Base-by-base conservation (phyloP, 2,888 invertebrate genomes). In the Chrysolina oricalcia region DNA sequence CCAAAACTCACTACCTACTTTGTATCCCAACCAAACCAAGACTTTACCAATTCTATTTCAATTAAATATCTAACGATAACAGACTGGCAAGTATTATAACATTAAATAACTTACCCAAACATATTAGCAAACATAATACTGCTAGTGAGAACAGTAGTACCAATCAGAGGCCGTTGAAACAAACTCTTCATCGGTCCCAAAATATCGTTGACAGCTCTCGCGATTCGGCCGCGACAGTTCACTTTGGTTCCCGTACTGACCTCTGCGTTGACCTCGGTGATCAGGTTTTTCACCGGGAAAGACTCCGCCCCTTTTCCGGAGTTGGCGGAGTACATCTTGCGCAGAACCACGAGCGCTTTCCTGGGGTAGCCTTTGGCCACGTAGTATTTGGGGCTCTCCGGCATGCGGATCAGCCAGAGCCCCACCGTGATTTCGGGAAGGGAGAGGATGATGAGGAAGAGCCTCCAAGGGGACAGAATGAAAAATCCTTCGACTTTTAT, bases 301-400 rank as follows among this genome's bases (percentile, higher is more conserved):
- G 90, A 90, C 0, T 87, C 86, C 21, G 86, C 83, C 17, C 69
- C 74, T 1, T 86, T 86, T 1, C 91, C 90, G 53, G 90, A 89
- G 81, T 93, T 93, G 0, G 83, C 85, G 1, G 90, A 89, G 82
- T 91, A 95, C 77, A 95, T 93, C 3, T 84, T 85, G 71, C 90
- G 89, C 46, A 96, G 85, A 40, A 93, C 90, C 53, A 86, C 81
- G 65, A 95, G 84, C 0, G 95, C 93, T 56, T 90, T 90, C 0
- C 91, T 90, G 0, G 90, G 87, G 71, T 90, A 88, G 0, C 93
- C 93, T 70, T 91, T 92, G 0, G 93, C 91, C 50, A 93, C 90
- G 56, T 93, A 88, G 86, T 93, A 96, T 87, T 95, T 95, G 0
- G 96, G 96, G 78, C 94, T 96, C 85, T 96, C 96, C 0, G 96